Base-by-base conservation (phyloP, 2,113 vertebrate genomes). In the Ivindomyrus marchei region DNA sequence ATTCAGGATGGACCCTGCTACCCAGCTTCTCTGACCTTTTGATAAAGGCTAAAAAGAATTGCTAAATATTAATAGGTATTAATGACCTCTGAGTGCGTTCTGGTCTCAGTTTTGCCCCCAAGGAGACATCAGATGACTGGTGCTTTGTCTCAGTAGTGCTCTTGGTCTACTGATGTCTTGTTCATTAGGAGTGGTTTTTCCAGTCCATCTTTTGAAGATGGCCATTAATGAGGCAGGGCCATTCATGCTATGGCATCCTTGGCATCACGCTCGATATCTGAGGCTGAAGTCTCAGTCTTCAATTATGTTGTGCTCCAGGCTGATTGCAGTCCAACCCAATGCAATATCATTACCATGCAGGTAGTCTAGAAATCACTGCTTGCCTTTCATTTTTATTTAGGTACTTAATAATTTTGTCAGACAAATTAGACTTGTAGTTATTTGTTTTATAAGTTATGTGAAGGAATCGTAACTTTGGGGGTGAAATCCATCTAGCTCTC, bases 41-140 rank as follows among this genome's bases (percentile, higher is more conserved):
- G 74, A 85, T 39, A 31, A 85, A 24, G 83, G 45, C 39, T 56
- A 62, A 7, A 83, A 39, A 80, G 80, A 80, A 66, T 52, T 3
- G 21, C 46, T 84, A 90, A 90, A 90, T 91, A 91, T 90, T 86
- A 53, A 92, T 90, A 90, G 47, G 66, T 80, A 56, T 91, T 46
- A 91, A 85, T 91, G 31, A 84, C 62, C 49, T 24, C 10, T 42
- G 10, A 66, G 21, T 36, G 42, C 70, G 17, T 77, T 31, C 10
- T 70, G 62, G 62, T 91, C 58, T 87, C 66, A 87, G n/a, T 77
- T 31, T 27, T 70, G 62, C 13, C 50, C 50, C 50, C 13, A 52
- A 49, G 84, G 90, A 85, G 84, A 53, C 7, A 2, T 49, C 36
- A 53, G 70, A 53, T 91, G 85, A 53, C 83, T 24, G 70, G 10